These are phyloP conservation scores for Synanthedon vespiformis DNA, from an alignment of 2,888 invertebrate genomes.

Conservation along the genomic window DNA sequence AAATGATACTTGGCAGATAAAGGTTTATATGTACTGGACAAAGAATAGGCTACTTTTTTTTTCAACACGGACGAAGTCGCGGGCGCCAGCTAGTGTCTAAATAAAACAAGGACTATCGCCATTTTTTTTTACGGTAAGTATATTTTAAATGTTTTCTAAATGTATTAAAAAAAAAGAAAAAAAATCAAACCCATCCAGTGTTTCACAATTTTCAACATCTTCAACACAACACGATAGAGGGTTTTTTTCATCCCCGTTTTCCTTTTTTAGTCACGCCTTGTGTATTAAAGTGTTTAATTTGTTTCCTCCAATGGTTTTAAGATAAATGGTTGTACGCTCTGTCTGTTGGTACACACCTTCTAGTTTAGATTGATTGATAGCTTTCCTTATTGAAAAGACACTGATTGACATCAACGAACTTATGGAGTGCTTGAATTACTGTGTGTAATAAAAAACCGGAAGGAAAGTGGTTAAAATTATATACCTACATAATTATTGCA, in stretches of 20 bases:
- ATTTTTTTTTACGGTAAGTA: too few relatives aligned
- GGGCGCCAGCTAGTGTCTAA: too few relatives aligned
- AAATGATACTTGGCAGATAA: too few relatives aligned
- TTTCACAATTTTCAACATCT: conserved; percentile 5
- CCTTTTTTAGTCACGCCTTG: conserved; percentile 62
- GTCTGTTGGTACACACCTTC: conserved; percentile 27
- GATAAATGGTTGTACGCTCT: conserved; percentile 32
- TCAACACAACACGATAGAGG: conserved; percentile 16
- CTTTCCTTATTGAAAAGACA: conserved; percentile 26
- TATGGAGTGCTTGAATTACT: conserved; percentile 7
- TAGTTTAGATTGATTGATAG: conserved; percentile 37
- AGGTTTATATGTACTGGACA: too few relatives aligned
- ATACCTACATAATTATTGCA: too few relatives aligned
- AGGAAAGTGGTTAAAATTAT: too few relatives aligned
- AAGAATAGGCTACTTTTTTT: too few relatives aligned
- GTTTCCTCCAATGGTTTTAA: conserved; percentile 45
- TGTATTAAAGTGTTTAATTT: conserved; percentile 68
- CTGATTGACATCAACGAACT: conserved; percentile 40
- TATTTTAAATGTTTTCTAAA: too few relatives aligned
- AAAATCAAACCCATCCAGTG: background rate
- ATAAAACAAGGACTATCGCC: too few relatives aligned
- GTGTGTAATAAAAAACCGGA: too few relatives aligned
- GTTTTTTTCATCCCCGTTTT: conserved; percentile 11
- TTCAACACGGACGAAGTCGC: too few relatives aligned
- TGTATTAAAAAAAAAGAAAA: too few relatives aligned